Evolutionary conservation across 2,113 vertebrate genomes (phyloP).

Genomic region (Pristiophorus japonicus): DNA sequence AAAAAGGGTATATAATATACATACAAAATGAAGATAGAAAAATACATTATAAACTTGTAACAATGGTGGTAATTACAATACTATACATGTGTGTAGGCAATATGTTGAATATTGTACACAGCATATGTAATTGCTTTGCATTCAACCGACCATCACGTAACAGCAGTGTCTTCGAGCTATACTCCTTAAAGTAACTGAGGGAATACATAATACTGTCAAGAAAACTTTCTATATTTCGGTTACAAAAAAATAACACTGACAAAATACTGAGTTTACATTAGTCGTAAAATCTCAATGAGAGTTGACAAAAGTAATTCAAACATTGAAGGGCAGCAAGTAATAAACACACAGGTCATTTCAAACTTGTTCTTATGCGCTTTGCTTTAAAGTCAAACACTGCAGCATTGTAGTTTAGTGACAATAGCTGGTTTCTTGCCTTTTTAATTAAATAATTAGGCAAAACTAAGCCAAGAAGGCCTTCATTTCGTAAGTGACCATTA

Average conservation of each 20-base stretch:
- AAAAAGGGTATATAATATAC: slow-evolving; percentile 67
- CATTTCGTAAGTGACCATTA: slow-evolving; percentile 31
- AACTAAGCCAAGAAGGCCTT: slow-evolving; percentile 21
- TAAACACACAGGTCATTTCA: slow-evolving; percentile 20
- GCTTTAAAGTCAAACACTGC: slow-evolving; percentile 35
- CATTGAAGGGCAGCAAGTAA: slow-evolving; percentile 35
- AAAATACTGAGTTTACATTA: slow-evolving; percentile 29
- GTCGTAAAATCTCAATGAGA: slow-evolving; percentile 23
- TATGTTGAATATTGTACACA: slow-evolving; percentile 36
- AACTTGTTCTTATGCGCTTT: slow-evolving; percentile 33
- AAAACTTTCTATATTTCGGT: slow-evolving; percentile 31
- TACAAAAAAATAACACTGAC: slow-evolving; percentile 37
- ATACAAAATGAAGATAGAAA: slow-evolving; percentile 82
- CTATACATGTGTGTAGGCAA: slow-evolving; percentile 71
- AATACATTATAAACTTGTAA: slow-evolving; percentile 83
- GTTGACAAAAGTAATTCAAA: slow-evolving; percentile 25
- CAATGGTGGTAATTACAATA: slow-evolving; percentile 80
- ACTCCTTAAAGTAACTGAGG: slow-evolving; percentile 23
- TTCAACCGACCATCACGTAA: slow-evolving; percentile 33
- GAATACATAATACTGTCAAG: slow-evolving; percentile 35
- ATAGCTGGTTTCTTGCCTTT: slow-evolving; percentile 31
- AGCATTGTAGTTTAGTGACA: slow-evolving; percentile 32
- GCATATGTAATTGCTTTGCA: slow-evolving; percentile 37
- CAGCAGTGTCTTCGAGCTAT: slow-evolving; percentile 33
- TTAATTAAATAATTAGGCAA: slow-evolving; percentile 24